These are phyloP conservation scores for Coreius guichenoti DNA, from an alignment of 2,797 vertebrate species.

Conservation along the genomic window DNA sequence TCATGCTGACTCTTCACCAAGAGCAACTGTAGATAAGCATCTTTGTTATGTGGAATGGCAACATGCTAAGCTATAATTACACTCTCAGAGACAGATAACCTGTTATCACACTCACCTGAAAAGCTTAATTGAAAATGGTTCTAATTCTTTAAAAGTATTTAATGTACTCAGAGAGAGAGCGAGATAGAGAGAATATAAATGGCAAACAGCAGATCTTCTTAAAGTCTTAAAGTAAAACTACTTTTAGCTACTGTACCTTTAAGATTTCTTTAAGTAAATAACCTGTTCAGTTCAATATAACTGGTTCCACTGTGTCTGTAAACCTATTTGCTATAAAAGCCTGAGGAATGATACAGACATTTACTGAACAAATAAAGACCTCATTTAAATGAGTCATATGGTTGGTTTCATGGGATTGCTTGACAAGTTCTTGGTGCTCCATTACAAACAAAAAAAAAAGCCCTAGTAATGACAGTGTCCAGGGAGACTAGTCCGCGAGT, in stretches of 20 bases:
- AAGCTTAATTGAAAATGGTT: not conserved
- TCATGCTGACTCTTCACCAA: constrained; percentile 7
- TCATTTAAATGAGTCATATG: not conserved
- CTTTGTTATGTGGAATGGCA: not conserved
- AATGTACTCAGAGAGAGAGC: not conserved
- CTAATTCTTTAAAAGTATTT: not conserved
- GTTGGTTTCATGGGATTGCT: not conserved
- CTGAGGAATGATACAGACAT: not conserved
- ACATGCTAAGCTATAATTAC: constrained; percentile 11
- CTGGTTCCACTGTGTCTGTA: not conserved
- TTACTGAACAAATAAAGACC: not conserved
- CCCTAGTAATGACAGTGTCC: not conserved
- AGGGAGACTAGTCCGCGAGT: not conserved
- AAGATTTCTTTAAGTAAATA: constrained; percentile 5
- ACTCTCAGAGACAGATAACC: not conserved
- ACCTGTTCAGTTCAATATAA: not conserved
- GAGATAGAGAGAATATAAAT: not conserved
- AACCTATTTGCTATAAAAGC: constrained; percentile 17
- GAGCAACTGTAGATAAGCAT: constrained; percentile 13
- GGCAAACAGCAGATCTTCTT: too few species aligned
- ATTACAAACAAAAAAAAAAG: not conserved
- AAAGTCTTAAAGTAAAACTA: not conserved
- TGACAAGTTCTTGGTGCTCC: not conserved
- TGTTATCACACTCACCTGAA: not conserved
- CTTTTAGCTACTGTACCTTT: not conserved